A percentile compares a stretch with the other conserved stretches of the same genome.
Evolutionary conservation across 35 echinoderm and acorn worm species (phyloP).

Genomic region (Hemicentrotus pulcherrimus): DNA sequence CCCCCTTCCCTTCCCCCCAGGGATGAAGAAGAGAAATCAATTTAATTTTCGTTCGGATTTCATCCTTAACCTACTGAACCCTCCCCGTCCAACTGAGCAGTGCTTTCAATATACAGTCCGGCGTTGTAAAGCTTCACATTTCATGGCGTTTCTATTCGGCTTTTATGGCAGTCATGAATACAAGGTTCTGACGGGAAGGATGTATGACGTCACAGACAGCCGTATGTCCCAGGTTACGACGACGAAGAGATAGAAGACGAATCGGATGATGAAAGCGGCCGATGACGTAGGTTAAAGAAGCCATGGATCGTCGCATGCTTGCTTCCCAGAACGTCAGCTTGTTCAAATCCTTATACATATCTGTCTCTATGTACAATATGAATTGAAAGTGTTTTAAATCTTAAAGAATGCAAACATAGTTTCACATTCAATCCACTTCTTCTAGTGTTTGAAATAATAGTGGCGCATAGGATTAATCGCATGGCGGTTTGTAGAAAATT

Average conservation of each 20-base stretch:
- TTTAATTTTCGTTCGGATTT: background rate
- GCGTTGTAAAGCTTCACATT: background rate
- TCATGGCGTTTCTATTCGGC: background rate
- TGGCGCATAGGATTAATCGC: too few species aligned
- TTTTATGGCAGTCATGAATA: background rate
- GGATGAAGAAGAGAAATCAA: background rate
- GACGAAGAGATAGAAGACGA: background rate
- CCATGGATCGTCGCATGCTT: background rate
- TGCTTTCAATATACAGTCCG: background rate
- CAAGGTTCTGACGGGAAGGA: background rate
- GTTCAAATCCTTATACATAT: too few species aligned
- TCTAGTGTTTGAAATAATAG: too few species aligned
- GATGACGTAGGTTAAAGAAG: background rate
- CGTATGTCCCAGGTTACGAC: background rate
- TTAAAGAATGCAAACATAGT: too few species aligned
- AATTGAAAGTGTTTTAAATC: too few species aligned
- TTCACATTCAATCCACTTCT: too few species aligned
- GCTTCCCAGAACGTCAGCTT: background rate
- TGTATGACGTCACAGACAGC: background rate
- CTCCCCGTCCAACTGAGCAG: background rate
- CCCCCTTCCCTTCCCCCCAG: background rate
- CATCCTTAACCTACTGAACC: background rate
- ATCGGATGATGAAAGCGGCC: background rate
- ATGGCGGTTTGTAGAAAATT: too few species aligned
- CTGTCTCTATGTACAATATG: too few species aligned